Evolutionary conservation across 2,888 invertebrate genomes (phyloP).

Genomic region (Leucophenga maculata): DNA sequence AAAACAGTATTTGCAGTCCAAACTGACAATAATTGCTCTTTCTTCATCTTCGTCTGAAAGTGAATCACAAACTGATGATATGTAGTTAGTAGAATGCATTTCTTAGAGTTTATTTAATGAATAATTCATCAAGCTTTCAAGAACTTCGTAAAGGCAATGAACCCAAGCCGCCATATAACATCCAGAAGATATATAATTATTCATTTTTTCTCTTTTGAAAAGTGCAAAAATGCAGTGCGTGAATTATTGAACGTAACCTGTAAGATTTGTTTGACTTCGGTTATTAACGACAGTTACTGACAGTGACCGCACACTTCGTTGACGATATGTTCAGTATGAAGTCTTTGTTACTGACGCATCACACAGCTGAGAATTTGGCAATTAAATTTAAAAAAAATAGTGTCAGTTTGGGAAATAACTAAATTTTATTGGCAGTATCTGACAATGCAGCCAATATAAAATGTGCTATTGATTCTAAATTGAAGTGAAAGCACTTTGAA

Average conservation of each 20-base stretch:
- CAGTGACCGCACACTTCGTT: constrained; percentile 22
- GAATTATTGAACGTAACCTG: neutral
- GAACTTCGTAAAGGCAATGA: constrained; percentile 28
- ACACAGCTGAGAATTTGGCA: constrained; percentile 19
- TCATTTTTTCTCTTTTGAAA: constrained; percentile 3
- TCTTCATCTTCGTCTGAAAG: too few species aligned
- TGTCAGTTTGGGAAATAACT: constrained; percentile 4
- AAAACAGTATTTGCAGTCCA: too few species aligned
- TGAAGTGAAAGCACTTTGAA: neutral
- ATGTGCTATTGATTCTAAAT: neutral
- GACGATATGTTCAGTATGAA: neutral
- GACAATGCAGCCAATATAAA: constrained; percentile 2
- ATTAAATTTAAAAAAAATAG: constrained; percentile 7
- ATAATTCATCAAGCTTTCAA: too few species aligned
- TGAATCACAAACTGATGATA: too few species aligned
- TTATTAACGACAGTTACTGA: constrained; percentile 25
- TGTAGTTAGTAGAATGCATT: too few species aligned
- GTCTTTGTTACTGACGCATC: constrained; percentile 2
- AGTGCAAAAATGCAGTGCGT: constrained; percentile 13
- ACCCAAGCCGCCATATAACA: constrained; percentile 15
- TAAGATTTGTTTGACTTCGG: constrained; percentile 23
- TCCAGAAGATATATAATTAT: neutral
- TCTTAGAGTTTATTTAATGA: too few species aligned
- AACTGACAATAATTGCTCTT: too few species aligned
- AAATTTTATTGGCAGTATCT: neutral